Evolutionary conservation across 2,113 vertebrate species (phyloP), one percentile per base, ranked within the genome.

Genomic region (Acrocephalus arundinaceus): DNA sequence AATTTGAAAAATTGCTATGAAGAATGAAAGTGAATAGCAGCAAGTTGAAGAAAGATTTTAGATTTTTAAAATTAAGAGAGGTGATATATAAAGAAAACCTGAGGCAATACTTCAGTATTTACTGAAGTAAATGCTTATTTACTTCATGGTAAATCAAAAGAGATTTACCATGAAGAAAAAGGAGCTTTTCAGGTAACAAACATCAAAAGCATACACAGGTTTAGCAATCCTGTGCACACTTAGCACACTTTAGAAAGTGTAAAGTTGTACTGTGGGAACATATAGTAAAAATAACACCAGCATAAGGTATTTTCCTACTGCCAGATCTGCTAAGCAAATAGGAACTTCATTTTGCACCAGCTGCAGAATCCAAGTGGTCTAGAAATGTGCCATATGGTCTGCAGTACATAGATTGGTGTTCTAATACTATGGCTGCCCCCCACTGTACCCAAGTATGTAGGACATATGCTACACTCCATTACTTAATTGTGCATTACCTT

Each of bases 311-410:
- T 90, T 68, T 91, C 70, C 52, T 72, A 49, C 88, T 95, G 92
- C 68, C 83, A 95, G 90, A 74, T 90, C 70, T 95, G 57, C 80
- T 93, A 73, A 90, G 90, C 82, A 95, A 94, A 80, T 75, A 88
- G 83, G 72, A 95, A 72, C 57, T 92, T 93, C 63, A 72, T 86
- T 89, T 85, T 94, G 59, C 66, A 92, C 68, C 94, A 96, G 93
- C 72, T 94, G 93, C 84, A 93, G 80, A 88, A 85, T 95, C 88
- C 92, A 96, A 96, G 94, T 78, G 86, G 83, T 95, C 93, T 91
- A 65, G 76, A 92, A 93, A 78, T 89, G 66, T 81, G 86, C 76
- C 96, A 97, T 94, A 94, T 96, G 96, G 94, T 96, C 83, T 93
- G 65, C 54, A 85, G 18, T 58, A 55, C 37, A 1, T 61, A 73